These are phyloP conservation scores for Entomobrya multifasciata DNA, from an alignment of 2,888 invertebrate species.

Conservation along the genomic window DNA sequence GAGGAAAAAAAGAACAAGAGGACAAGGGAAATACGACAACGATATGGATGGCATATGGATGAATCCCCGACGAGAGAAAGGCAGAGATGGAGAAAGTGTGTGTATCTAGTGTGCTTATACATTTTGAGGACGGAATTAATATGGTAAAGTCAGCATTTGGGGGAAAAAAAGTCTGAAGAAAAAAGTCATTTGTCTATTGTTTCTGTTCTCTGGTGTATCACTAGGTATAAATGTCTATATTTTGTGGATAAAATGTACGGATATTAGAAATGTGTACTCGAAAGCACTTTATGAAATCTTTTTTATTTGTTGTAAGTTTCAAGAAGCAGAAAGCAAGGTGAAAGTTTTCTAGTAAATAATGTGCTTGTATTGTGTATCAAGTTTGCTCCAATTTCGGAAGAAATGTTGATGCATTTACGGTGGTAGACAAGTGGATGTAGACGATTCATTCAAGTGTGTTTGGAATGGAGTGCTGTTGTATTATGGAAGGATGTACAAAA, in stretches of 20 bases:
- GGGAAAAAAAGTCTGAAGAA: neutral
- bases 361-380: slow-evolving; percentile 10
- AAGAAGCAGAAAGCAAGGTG: slow-evolving; percentile 10
- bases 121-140: slow-evolving; percentile 14
- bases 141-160: slow-evolving; percentile 49
- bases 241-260: no score
- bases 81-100: no score
- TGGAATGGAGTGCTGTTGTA: neutral
- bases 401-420: neutral
- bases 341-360: slow-evolving; percentile 17
- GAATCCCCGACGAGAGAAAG: no score
- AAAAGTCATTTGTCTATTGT: slow-evolving; percentile 54
- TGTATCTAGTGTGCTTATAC: neutral
- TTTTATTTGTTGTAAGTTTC: neutral
- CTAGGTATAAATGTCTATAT: neutral
- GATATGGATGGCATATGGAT: slow-evolving; percentile 25
- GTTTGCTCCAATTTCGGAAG: neutral
- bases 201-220: slow-evolving; percentile 4
- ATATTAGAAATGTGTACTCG: no score
- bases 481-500: no score
- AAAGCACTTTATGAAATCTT: slow-evolving; percentile 4
- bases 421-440: no score
- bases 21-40: neutral
- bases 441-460: slow-evolving; percentile 10
- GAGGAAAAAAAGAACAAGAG: slow-evolving; percentile 17